Base-by-base conservation (phyloP, 2,888 invertebrate genomes). In the Lithosia quadra region DNA sequence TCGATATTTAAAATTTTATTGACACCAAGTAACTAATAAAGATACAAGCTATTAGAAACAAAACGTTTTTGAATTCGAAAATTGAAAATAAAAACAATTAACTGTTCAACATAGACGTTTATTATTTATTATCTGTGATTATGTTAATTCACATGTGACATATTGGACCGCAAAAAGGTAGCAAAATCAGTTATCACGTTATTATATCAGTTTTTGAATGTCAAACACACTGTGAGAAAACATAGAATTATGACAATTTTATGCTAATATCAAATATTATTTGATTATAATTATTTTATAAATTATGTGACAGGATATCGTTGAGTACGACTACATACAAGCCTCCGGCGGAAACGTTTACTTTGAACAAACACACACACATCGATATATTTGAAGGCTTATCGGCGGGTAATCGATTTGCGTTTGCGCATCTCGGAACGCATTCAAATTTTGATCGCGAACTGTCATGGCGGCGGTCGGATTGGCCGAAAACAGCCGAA, bases 381-480 rank as follows among this genome's bases (percentile, higher is more conserved):
- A 85, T 65, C 65, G 64, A 79, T 76, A 68, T 60, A 65, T 60
- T 61, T 72, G 68, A 72, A 80, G 75, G 86, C 88, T 92, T 94
- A 94, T 94, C 92, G 90, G 84, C 83, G 89, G 88, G 87, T 92
- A 91, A 93, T 93, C 93, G 89, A 85, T 85, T 85, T 77, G 86
- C 92, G 92, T 88, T 87, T 88, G 92, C 92, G 92, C 93, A 93
- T 93, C 93, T 92, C 89, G 88, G 78, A 78, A 82, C 91, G 92
- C 92, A 94, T 94, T 94, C 92, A 94, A 94, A 94, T 93, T 93
- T 92, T 86, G 91, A 91, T 88, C 88, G 87, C 86, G 80, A 88
- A 91, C 90, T 88, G 90, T 92, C 92, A 92, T 92, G 91, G 91
- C 92, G 88, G 88, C 90, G 86, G 83, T 86, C 82, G 84, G 80